Evolutionary conservation across 1,140 invertebrate genomes (phyloP).

Genomic region (Solenopsis fugax): DNA sequence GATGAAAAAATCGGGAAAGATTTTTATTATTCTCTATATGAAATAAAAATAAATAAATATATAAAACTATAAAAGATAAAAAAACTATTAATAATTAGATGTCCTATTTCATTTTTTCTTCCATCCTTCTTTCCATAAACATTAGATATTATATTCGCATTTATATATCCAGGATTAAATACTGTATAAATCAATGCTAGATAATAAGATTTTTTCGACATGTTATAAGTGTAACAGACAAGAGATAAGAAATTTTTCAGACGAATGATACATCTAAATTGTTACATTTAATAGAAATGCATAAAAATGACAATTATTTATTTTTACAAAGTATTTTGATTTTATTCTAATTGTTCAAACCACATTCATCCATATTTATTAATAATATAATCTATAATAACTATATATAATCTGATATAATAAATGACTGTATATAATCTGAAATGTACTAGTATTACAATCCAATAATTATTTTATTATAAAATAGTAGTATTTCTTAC

Average conservation of each 20-base stretch:
- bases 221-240: neutral
- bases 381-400: neutral
- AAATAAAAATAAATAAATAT: neutral
- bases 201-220: neutral
- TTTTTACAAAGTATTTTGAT: neutral
- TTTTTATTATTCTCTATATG: neutral
- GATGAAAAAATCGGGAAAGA: neutral
- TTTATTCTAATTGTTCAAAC: neutral
- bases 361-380: neutral
- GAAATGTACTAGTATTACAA: neutral
- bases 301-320: neutral
- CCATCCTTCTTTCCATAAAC: neutral
- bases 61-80: too few species aligned
- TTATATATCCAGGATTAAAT: neutral
- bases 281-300: neutral
- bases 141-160: neutral
- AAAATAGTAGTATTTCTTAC: neutral
- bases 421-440: neutral
- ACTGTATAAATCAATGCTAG: neutral
- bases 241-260: neutral
- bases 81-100: neutral
- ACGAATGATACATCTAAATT: neutral
- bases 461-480: neutral
- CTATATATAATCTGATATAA: neutral
- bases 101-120: neutral